phyloP scores from a whole-genome alignment of 2,797 vertebrate species.

The Babyrousa celebensis region DNA sequence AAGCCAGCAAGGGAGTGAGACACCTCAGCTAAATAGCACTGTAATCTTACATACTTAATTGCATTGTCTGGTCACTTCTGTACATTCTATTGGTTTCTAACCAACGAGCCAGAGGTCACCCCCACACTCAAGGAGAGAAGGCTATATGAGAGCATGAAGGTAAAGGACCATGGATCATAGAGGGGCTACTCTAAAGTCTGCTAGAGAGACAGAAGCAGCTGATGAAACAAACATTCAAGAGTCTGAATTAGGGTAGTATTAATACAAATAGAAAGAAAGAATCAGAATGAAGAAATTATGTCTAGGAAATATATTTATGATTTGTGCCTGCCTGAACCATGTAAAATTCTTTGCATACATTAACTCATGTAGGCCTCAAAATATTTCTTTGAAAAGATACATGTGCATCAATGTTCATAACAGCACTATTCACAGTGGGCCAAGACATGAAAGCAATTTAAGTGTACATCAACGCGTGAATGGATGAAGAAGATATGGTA shows the following conservation, averaged over 20 bases:
- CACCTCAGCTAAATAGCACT: neutral
- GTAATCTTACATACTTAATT: neutral
- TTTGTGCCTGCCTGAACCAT: neutral
- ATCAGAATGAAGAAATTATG: neutral
- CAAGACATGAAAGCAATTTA: too few relatives aligned
- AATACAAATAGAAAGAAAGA: neutral
- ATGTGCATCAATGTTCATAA: too few relatives aligned
- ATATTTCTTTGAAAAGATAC: neutral
- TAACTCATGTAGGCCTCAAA: neutral
- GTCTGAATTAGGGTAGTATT: neutral
- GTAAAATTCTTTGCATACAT: neutral
- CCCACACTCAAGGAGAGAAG: neutral
- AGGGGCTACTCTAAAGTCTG: neutral
- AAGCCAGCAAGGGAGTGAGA: neutral
- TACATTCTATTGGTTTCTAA: neutral
- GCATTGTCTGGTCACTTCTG: neutral
- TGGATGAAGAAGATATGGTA: too few relatives aligned
- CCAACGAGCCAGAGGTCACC: neutral
- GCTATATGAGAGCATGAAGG: neutral
- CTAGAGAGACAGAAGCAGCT: neutral
- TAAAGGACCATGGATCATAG: neutral
- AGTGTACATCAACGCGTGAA: too few relatives aligned
- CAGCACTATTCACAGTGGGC: too few relatives aligned
- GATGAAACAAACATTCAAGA: neutral
- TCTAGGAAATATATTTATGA: neutral